phyloP scores from a whole-genome alignment of 2,113 vertebrate genomes.

The Neogobius melanostomus region DNA sequence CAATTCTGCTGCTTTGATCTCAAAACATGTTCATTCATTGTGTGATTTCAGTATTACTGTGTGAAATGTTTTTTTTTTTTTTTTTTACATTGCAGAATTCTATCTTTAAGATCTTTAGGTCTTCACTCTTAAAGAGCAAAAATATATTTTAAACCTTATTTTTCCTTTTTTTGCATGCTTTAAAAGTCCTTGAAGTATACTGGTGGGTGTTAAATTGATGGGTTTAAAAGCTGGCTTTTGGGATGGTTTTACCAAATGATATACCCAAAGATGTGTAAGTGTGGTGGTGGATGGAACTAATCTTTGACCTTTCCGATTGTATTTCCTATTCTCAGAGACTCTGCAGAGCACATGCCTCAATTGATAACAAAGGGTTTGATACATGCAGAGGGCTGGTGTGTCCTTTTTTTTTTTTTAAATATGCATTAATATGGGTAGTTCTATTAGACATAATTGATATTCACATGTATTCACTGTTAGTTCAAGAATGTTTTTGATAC shows the following conservation, averaged over 20 bases:
- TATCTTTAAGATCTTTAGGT: constrained; percentile 82
- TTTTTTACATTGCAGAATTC: constrained; percentile 70
- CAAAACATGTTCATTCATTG: constrained; percentile 38
- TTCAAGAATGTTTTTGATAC: not conserved
- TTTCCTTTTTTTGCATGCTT: constrained; percentile 75
- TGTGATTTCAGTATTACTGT: constrained; percentile 70
- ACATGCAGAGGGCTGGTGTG: constrained; percentile 7
- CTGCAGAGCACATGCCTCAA: constrained; percentile 64
- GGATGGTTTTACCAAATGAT: constrained; percentile 61
- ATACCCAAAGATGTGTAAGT: constrained; percentile 72
- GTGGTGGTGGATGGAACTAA: constrained; percentile 66
- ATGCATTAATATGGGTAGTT: constrained; percentile 12
- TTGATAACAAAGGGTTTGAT: constrained; percentile 22
- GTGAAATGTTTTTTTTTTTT: constrained; percentile 72
- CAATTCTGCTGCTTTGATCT: constrained; percentile 52
- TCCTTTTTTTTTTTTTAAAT: constrained; percentile 22
- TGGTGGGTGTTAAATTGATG: constrained; percentile 60
- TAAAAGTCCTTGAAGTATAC: constrained; percentile 67
- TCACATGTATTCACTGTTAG: constrained; percentile 23
- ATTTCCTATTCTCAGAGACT: constrained; percentile 68
- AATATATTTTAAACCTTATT: constrained; percentile 64
- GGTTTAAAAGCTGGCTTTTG: constrained; percentile 51
- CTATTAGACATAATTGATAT: constrained; percentile 1
- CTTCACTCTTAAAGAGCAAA: constrained; percentile 88
- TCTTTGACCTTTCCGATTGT: constrained; percentile 82